Base-by-base conservation (phyloP, 2,888 invertebrate genomes). In the Augiades crinisus region DNA sequence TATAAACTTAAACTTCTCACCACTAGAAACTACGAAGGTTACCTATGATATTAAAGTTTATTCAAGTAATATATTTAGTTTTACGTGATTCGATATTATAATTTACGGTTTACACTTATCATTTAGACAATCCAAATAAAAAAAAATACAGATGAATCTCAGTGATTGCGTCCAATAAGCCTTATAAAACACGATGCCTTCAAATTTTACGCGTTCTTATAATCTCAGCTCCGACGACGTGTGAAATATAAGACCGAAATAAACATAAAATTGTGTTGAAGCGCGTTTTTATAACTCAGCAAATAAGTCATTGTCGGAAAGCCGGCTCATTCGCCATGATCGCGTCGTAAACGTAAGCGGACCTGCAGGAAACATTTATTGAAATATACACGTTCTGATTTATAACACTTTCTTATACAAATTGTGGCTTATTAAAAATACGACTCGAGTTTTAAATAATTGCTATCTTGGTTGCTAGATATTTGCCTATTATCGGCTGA, bases 281-380 rank as follows among this genome's bases (percentile, higher is more conserved):
- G 61, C 60, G 58, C 63, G 64, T 76, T 78, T 82, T 82, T 81
- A 81, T 70, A 75, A 75, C 80, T 74, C 67, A 49, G 70, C 72
- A 75, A 78, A 80, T 78, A 80, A 80, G 73, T 75, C 75, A 80
- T 78, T 78, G 78, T 76, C 69, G 70, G 69, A 70, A 70, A 63
- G 70, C 64, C 62, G 65, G 66, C 74, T 70, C 67, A 70, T 71
- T 68, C 67, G 64, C 63, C 72, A 69, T 71, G 75, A 60, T 63
- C 68, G 69, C 63, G 64, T 69, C 71, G 67, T 75, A 76, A 77
- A 77, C 65, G 65, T 65, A 66, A 67, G 62, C 66, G 67, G 59
- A 60, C 60, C 61, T 67, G 65, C 65, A 64, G 65, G 66, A 61
- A 60, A 63, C 64, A 62, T 70, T 77, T 72, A 72, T 69, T 71